A percentile compares a stretch with the other conserved stretches of the same genome.
These are phyloP conservation scores for Corynorhinus townsendii DNA, from an alignment of 2,113 vertebrate species.

Conservation along the genomic window DNA sequence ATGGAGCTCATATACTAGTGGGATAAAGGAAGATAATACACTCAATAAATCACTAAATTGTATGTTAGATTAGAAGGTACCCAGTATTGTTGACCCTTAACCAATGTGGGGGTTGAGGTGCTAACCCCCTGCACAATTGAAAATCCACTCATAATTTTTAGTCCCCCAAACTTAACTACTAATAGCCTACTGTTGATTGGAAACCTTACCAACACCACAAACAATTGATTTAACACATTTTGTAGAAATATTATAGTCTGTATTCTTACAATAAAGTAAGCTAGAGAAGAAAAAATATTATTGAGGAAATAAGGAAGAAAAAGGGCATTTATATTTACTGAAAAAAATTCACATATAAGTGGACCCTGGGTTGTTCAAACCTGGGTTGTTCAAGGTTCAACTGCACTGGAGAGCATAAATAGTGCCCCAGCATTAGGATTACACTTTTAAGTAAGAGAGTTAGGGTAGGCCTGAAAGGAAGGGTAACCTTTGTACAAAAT, in stretches of 20 bases:
- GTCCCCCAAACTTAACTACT: neutral
- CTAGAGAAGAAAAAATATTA: neutral
- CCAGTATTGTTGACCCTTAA: neutral
- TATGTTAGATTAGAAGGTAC: neutral
- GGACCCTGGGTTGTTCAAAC: neutral
- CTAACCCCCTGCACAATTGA: neutral
- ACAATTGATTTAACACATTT: neutral
- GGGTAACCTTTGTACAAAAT: neutral
- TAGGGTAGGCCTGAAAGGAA: neutral
- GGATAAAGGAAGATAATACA: neutral
- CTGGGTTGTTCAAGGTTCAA: neutral
- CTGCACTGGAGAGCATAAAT: neutral
- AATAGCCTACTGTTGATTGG: neutral
- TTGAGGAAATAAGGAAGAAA: neutral
- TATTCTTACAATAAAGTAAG: neutral
- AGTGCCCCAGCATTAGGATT: neutral
- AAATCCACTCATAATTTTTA: neutral
- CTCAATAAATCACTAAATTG: neutral
- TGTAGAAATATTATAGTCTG: neutral
- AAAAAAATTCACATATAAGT: neutral
- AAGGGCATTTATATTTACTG: neutral
- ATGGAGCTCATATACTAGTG: neutral
- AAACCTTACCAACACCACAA: neutral
- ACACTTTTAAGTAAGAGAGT: neutral
- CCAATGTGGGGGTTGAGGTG: neutral